Evolutionary conservation across 2,113 vertebrate genomes (phyloP).

Genomic region (Ondatra zibethicus): DNA sequence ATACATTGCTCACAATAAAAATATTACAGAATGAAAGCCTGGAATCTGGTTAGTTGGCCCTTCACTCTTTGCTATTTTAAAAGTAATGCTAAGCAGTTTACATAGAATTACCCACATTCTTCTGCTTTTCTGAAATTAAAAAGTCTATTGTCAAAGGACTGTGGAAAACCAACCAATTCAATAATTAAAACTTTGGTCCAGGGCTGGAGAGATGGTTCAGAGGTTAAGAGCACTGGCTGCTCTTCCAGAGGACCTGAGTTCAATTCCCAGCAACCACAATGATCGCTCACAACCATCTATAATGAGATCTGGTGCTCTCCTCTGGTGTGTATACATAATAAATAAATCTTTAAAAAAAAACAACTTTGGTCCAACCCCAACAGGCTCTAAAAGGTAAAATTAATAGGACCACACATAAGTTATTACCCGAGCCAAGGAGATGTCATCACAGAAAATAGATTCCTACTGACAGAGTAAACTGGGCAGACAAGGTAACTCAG

Average conservation of each 20-base stretch:
- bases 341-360: too few species aligned
- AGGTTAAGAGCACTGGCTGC: too few species aligned
- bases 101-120: conserved; percentile 4
- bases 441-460: not conserved
- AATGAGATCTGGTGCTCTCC: too few species aligned
- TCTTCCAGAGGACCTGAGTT: too few species aligned
- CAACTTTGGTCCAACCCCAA: conserved; percentile 30
- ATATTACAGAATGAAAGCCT: conserved; percentile 39
- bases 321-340: too few species aligned
- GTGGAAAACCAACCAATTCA: conserved; percentile 44
- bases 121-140: conserved; percentile 53
- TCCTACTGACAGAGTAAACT: not conserved
- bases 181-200: conserved; percentile 30
- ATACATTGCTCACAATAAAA: conserved; percentile 1
- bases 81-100: conserved; percentile 4
- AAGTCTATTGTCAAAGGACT: conserved; percentile 16
- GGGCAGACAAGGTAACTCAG: conserved; percentile 4
- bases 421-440: not conserved
- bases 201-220: too few species aligned
- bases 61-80: conserved; percentile 26
- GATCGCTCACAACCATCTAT: too few species aligned
- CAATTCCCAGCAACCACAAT: too few species aligned
- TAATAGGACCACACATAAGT: not conserved
- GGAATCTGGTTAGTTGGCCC: not conserved
- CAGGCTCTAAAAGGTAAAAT: conserved; percentile 21